Evolutionary conservation across 92 coral and sea anemone genomes (phyloP), one percentile per base, ranked within the genome.

Genomic region (Muricea muricata): DNA sequence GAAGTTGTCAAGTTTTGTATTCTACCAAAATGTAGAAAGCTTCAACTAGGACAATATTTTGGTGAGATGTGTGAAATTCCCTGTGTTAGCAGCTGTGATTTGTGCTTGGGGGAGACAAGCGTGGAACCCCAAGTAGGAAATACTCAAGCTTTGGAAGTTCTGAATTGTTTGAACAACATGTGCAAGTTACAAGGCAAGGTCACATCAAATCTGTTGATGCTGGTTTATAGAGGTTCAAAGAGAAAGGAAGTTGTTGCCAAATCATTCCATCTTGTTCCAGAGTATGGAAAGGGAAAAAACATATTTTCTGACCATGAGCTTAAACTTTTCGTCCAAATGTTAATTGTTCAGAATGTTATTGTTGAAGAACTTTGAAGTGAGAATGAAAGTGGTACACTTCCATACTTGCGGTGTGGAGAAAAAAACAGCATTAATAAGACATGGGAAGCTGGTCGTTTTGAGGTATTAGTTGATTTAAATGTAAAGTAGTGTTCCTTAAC

Each of bases 1-100:
- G 91, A 83, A 21, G 77, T 87, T 23, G 91, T 87, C 21, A 83
- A 78, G 58, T 79, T 73, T 34, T 87, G 93, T 48, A 87, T 90
- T 8, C 75, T 25, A 23, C 90, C 88, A 5, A 73, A 35, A 3
- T 90, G 93, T 69, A 70, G 91, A 57, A 83, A 76, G 34, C 21
- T 55, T 33, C 91, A 87, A 25, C 61, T 91, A 0, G 80, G 33
- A 20, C 25, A 60, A 4, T 90, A 80, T 57, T 86, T 90, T 73
- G 86, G 83, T 46, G 86, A 55, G 21, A 39, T 15, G 35, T 58
- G 73, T 50, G 85, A 61, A 8, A 32, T 45, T 40, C 5, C 42
- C 2, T 85, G 90, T 60, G 71, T 41, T 24, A 37, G 32, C n/a
- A 81, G 73, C 4, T 84, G 86, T 68, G 85, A 85, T 54, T 25